A percentile compares a stretch with the other conserved stretches of the same genome.
Conservation (phyloP, 2,113 vertebrate species). For the Rhagologus leucostigma region DNA sequence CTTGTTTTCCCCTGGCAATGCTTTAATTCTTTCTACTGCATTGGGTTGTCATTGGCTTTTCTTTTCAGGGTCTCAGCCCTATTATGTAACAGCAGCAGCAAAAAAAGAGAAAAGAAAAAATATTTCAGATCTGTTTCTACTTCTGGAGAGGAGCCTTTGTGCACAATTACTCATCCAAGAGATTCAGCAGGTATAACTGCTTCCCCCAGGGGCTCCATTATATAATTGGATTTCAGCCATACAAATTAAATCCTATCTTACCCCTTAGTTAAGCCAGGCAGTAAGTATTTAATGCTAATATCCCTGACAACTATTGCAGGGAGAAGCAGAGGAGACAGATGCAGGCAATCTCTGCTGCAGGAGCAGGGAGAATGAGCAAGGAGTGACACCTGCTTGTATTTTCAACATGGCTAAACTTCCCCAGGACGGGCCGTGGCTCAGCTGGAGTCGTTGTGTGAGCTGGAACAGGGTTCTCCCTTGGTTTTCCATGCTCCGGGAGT, state of each 20-base stretch:
- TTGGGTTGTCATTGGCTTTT: constrained; percentile 1
- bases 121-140: constrained; percentile 38
- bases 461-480: background rate
- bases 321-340: constrained; percentile 20
- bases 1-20: constrained; percentile 57
- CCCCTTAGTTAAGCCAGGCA: constrained; percentile 70
- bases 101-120: background rate
- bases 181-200: constrained; percentile 70
- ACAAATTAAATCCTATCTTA: constrained; percentile 73
- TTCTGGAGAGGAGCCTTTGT: constrained; percentile 59
- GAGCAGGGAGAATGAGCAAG: background rate
- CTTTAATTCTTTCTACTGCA: constrained; percentile 33
- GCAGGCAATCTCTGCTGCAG: background rate
- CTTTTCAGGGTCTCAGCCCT: constrained; percentile 40
- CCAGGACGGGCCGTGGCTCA: background rate
- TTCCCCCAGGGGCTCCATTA: constrained; percentile 66
- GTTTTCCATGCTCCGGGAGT: background rate
- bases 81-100: constrained; percentile 39
- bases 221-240: constrained; percentile 74
- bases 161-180: constrained; percentile 67
- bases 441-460: background rate
- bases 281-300: constrained; percentile 73
- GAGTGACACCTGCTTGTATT: background rate
- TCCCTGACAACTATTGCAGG: constrained; percentile 62
- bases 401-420: background rate